Conservation (phyloP, 1,140 invertebrate species). For the Eumeta japonica region DNA sequence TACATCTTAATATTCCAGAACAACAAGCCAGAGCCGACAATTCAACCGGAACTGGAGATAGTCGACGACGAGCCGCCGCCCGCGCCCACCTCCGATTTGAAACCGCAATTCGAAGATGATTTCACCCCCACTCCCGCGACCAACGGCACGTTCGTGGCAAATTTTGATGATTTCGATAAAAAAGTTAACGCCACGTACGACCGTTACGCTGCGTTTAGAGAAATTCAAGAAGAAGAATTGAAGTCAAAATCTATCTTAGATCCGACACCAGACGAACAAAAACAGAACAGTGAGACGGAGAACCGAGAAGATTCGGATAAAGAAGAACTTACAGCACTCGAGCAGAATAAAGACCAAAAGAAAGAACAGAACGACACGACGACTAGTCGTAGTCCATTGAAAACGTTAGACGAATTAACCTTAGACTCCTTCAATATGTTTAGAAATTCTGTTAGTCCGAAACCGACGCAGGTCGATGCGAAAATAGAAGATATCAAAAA, state of each 20-base stretch:
- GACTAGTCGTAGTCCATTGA: constrained; percentile 32
- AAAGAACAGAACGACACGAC: constrained; percentile 26
- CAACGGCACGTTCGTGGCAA: constrained; percentile 56
- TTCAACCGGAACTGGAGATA: too few relatives aligned
- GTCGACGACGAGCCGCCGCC: too few relatives aligned
- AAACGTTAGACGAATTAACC: constrained; percentile 45
- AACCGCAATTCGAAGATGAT: constrained; percentile 62
- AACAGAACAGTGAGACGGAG: constrained; percentile 24
- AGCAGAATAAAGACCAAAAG: constrained; percentile 22
- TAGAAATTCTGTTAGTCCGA: constrained; percentile 41
- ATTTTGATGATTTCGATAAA: constrained; percentile 63
- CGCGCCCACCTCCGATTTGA: constrained; percentile 25
- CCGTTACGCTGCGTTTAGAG: constrained; percentile 82
- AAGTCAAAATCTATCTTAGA: constrained; percentile 57
- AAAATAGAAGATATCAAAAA: constrained; percentile 56
- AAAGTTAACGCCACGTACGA: constrained; percentile 57
- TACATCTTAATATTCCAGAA: too few relatives aligned
- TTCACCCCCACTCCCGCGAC: constrained; percentile 40
- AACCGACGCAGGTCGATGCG: constrained; percentile 37
- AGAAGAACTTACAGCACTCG: constrained; percentile 35
- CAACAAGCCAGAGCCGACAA: constrained; percentile 34
- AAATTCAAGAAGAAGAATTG: constrained; percentile 73
- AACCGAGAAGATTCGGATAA: constrained; percentile 48
- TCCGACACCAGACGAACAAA: constrained; percentile 25
- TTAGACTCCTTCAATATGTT: constrained; percentile 53